Percentiles rank a stretch among this genome's conserved stretches.
phyloP scores from a whole-genome alignment of 1,140 invertebrate genomes.

The Orius laevigatus region DNA sequence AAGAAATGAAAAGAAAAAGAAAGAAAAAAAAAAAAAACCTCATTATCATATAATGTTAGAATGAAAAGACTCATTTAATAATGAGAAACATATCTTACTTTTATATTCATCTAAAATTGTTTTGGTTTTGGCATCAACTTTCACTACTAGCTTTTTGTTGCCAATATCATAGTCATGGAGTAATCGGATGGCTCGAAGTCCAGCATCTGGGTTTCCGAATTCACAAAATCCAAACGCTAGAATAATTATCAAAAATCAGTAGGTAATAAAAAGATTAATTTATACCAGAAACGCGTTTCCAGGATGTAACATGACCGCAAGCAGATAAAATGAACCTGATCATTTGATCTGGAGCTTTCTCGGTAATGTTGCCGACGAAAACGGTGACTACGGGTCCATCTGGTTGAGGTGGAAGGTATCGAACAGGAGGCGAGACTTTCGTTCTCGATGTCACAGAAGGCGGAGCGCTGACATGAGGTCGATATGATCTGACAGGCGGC shows the following conservation, averaged over 20 bases:
- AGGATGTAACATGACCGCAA: conserved; percentile 85
- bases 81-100: conserved; percentile 21
- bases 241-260: conserved; percentile 10
- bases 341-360: conserved; percentile 87
- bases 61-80: not conserved
- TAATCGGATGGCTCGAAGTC: conserved; percentile 79
- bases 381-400: conserved; percentile 86
- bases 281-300: conserved; percentile 87
- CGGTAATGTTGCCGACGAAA: conserved; percentile 96
- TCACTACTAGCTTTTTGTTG: conserved; percentile 85
- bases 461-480: conserved; percentile 6
- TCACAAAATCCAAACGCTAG: conserved; percentile 96
- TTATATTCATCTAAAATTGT: conserved; percentile 85
- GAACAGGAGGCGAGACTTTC: conserved; percentile 4
- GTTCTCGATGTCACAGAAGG: conserved; percentile 8
- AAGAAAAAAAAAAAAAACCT: not conserved
- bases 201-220: conserved; percentile 84
- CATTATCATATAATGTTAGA: not conserved
- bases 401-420: conserved; percentile 17
- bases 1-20: conserved; percentile 14
- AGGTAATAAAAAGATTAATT: not conserved
- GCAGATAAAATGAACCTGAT: conserved; percentile 77
- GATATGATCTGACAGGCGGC: conserved; percentile 18
- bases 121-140: conserved; percentile 97
- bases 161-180: conserved; percentile 88